phyloP scores from a whole-genome alignment of 2,797 vertebrate species.

The Acipenser transmontanus region DNA sequence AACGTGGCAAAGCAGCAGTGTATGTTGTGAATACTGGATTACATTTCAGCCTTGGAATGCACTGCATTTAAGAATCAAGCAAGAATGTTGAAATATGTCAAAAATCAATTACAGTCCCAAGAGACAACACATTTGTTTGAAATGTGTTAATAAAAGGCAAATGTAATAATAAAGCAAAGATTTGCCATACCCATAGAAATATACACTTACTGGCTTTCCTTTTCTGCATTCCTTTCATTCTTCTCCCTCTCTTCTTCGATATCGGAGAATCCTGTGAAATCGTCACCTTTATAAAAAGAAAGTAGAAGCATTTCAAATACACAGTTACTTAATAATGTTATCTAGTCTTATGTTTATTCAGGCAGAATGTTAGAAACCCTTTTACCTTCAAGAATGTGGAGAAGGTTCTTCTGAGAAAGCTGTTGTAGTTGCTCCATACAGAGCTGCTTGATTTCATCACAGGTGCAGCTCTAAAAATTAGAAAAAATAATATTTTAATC shows the following conservation, averaged over 20 bases:
- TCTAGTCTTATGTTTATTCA: background rate
- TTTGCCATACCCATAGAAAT: slow-evolving; percentile 37
- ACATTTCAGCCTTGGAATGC: too few species aligned
- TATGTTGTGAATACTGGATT: too few species aligned
- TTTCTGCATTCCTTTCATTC: slow-evolving; percentile 47
- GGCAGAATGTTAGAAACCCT: background rate
- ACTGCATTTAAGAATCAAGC: too few species aligned
- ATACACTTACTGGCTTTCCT: slow-evolving; percentile 80
- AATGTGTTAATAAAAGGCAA: background rate
- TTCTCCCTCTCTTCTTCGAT: slow-evolving; percentile 54
- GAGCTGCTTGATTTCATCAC: slow-evolving; percentile 83
- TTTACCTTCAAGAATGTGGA: slow-evolving; percentile 88
- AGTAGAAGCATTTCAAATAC: background rate
- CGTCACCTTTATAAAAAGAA: slow-evolving; percentile 67
- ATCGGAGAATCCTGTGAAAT: slow-evolving; percentile 55
- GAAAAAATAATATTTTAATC: background rate
- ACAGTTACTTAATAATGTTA: background rate
- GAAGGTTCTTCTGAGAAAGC: slow-evolving; percentile 74
- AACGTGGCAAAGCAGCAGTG: too few species aligned
- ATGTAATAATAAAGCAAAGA: background rate
- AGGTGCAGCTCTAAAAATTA: slow-evolving; percentile 65
- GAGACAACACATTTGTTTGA: too few species aligned
- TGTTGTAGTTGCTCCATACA: slow-evolving; percentile 87
- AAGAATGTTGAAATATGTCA: background rate
- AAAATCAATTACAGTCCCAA: background rate